phyloP scores from a whole-genome alignment of 2,113 vertebrate species.

The Mugil cephalus region DNA sequence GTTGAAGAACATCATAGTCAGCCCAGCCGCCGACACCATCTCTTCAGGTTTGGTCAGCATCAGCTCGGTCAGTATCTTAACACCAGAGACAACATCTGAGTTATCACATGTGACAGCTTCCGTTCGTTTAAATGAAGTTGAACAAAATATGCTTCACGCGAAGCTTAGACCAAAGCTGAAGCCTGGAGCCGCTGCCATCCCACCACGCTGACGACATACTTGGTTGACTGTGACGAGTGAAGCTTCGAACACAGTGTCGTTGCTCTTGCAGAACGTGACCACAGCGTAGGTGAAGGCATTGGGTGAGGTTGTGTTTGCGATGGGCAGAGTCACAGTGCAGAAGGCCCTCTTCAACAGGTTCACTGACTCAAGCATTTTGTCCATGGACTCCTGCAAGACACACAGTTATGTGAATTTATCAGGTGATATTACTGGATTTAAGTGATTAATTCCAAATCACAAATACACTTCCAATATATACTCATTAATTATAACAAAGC shows the following conservation, averaged over 20 bases:
- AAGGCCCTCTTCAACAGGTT: constrained; percentile 69
- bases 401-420: background rate
- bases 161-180: too few relatives aligned
- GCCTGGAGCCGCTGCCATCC: too few relatives aligned
- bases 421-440: too few relatives aligned
- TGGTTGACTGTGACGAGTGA: constrained; percentile 71
- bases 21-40: constrained; percentile 26
- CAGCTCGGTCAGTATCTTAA: constrained; percentile 72
- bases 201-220: constrained; percentile 49
- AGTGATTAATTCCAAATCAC: too few relatives aligned
- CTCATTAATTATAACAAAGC: too few relatives aligned
- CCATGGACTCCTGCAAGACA: constrained; percentile 52
- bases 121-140: background rate
- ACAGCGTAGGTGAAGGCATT: constrained; percentile 24
- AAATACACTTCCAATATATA: too few relatives aligned
- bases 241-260: constrained; percentile 74
- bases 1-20: constrained; percentile 53
- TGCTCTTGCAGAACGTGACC: constrained; percentile 76
- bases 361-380: constrained; percentile 64
- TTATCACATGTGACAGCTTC: background rate
- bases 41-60: constrained; percentile 62
- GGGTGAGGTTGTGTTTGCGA: constrained; percentile 47
- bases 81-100: background rate
- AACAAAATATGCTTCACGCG: too few relatives aligned
- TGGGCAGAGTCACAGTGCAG: constrained; percentile 67